A percentile compares a stretch with the other conserved stretches of the same genome.
These are phyloP conservation scores for Sebastes paucispinis DNA, from an alignment of 2,797 vertebrate genomes.

Conservation along the genomic window DNA sequence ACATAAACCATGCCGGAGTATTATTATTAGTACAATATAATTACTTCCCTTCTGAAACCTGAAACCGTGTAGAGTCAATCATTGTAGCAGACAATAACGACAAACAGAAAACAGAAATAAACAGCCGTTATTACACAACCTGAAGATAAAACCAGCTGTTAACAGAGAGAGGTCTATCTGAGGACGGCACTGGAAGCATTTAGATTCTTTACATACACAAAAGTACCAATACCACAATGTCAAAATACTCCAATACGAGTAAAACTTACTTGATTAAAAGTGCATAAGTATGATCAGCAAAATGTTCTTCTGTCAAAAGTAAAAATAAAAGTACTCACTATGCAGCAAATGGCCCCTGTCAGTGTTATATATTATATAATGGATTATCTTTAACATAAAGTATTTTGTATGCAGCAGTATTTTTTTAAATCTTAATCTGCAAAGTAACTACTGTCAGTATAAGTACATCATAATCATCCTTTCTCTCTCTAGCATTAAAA, in stretches of 20 bases:
- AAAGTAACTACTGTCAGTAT: neutral
- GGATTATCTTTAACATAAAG: neutral
- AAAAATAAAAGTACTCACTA: neutral
- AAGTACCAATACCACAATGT: neutral
- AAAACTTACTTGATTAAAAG: neutral
- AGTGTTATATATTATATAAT: neutral
- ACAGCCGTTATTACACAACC: neutral
- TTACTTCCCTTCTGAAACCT: conserved; percentile 33
- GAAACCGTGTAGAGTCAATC: neutral
- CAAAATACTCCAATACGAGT: neutral
- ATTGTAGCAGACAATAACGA: neutral
- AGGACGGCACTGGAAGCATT: neutral
- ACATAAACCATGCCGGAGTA: conserved; percentile 9
- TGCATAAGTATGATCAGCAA: neutral
- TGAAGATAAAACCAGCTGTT: conserved; percentile 6
- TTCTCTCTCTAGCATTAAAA: neutral
- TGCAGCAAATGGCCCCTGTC: neutral
- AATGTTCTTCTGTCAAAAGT: neutral
- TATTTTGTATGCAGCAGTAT: neutral
- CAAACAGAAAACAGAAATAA: conserved; percentile 25
- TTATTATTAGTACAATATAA: conserved; percentile 38
- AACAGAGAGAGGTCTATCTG: neutral
- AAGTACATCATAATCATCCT: neutral
- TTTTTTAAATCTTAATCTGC: neutral
- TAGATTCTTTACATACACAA: neutral